phyloP scores from a whole-genome alignment of 2,888 invertebrate genomes.

The Theristus sp. region DNA sequence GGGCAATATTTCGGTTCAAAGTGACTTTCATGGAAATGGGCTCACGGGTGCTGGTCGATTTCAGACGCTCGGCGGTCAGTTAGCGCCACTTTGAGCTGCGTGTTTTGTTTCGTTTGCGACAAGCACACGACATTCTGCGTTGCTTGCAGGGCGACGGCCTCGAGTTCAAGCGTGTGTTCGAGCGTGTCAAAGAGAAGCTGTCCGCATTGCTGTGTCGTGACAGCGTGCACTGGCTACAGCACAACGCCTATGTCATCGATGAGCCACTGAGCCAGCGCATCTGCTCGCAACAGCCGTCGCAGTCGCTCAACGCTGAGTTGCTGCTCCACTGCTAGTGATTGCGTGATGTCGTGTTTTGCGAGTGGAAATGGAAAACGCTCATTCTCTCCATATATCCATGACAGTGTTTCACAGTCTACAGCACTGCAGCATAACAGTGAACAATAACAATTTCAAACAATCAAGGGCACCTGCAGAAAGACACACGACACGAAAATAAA shows the following conservation, averaged over 20 bases:
- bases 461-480: not conserved
- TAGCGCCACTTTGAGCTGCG: too few relatives aligned
- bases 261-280: too few relatives aligned
- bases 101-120: not conserved
- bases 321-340: too few relatives aligned
- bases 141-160: constrained; percentile 15
- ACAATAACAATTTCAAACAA: too few relatives aligned
- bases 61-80: not conserved
- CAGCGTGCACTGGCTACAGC: constrained; percentile 14
- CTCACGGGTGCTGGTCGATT: not conserved
- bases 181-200: constrained; percentile 10
- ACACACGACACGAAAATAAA: too few relatives aligned
- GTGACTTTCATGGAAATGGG: not conserved
- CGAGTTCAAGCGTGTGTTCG: constrained; percentile 18
- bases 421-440: too few relatives aligned
- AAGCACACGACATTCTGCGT: not conserved
- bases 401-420: too few relatives aligned
- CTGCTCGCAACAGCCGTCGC: too few relatives aligned
- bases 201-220: constrained; percentile 11
- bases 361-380: too few relatives aligned
- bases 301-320: too few relatives aligned
- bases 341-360: too few relatives aligned
- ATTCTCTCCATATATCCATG: too few relatives aligned
- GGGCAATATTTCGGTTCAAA: not conserved
- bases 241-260: constrained; percentile 7